Base-by-base conservation (phyloP, 2,797 vertebrate species). In the Pterois miles region DNA sequence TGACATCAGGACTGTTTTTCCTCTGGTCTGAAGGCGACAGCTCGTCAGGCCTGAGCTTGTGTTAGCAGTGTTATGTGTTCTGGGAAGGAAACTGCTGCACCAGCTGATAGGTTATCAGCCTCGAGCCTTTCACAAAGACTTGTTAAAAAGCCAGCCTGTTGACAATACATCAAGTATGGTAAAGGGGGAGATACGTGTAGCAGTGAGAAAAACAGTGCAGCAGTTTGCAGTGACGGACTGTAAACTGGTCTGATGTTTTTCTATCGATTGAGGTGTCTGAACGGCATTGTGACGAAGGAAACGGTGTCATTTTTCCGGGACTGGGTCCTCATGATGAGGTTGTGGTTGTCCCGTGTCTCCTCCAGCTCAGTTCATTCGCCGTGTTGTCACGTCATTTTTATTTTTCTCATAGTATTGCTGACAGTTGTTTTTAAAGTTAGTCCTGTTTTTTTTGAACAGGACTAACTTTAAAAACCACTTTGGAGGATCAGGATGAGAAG, bases 101-200 rank as follows among this genome's bases (percentile, higher is more conserved):
- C 80, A 81, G 87, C 88, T 92, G 92, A 93, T 93, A 92, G 66
- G 85, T 87, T 93, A 94, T 94, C 93, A 89, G 90, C 67, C 59
- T 71, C 57, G 1, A 65, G 74, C 74, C 31, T 59, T 52, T 76
- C 73, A 89, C 78, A 88, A 82, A 86, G 84, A 85, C 74, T 64
- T 82, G 84, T 84, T 73, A 74, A 81, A 88, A 73, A 59, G 73
- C 50, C 74, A 9, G 65, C 53, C 78, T 88, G 92, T 87, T 87
- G 88, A 92, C 88, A 84, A 72, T 77, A 27, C 70, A 62, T 90
- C 85, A 86, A 59, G 65, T 11, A 38, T 71, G 46, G 56, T 22
- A 13, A 64, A 90, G 65, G 67, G 77, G 58, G 25, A 83, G 86
- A 81, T 77, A 80, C 78, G 82, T 58, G 52, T 3, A 53, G 78